Evolutionary conservation across 2,888 invertebrate genomes (phyloP).

Genomic region (Amiota communis): DNA sequence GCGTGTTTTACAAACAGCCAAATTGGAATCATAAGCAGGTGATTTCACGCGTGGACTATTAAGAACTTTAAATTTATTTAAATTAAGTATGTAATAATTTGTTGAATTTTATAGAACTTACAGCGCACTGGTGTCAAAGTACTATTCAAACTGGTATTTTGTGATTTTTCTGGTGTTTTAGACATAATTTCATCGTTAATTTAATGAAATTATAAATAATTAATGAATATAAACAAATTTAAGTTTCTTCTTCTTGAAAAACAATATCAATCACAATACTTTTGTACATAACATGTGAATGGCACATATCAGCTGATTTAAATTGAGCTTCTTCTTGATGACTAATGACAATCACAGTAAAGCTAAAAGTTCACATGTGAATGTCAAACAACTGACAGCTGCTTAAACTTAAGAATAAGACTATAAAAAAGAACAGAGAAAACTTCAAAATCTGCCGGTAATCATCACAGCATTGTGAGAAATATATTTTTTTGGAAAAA

Average conservation of each 20-base stretch:
- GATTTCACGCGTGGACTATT: conserved; percentile 55
- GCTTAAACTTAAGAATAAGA: no score
- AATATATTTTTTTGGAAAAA: not conserved
- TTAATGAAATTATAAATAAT: no score
- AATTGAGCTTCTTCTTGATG: no score
- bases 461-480: conserved; percentile 40
- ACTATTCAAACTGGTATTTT: conserved; percentile 24
- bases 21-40: conserved; percentile 48
- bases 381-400: no score
- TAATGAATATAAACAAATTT: not conserved
- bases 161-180: conserved; percentile 40
- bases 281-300: no score
- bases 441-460: conserved; percentile 54
- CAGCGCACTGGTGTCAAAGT: conserved; percentile 64
- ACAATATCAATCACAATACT: conserved; percentile 1
- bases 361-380: no score
- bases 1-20: conserved; percentile 54
- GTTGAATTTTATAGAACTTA: conserved; percentile 41
- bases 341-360: no score
- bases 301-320: no score
- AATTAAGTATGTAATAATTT: not conserved
- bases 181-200: conserved; percentile 6
- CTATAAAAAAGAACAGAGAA: not conserved
- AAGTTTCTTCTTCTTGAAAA: not conserved
- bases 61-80: conserved; percentile 47